Evolutionary conservation across 2,888 invertebrate genomes (phyloP).

Genomic region (Ectemnius cavifrons): DNA sequence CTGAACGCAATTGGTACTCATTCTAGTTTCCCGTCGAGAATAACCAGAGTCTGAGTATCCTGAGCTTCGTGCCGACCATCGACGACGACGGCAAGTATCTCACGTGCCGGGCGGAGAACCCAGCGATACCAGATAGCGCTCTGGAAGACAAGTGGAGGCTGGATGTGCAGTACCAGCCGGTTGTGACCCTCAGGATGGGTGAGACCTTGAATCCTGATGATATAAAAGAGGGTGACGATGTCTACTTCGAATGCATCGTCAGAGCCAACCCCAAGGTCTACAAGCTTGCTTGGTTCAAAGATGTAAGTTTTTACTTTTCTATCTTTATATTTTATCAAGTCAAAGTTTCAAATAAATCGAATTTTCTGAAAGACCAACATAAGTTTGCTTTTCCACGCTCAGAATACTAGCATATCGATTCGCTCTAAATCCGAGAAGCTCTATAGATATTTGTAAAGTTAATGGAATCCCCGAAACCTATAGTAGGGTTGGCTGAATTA

Average conservation of each 20-base stretch:
- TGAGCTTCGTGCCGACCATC: constrained; percentile 89
- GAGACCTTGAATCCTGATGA: constrained; percentile 90
- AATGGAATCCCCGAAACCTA: too few species aligned
- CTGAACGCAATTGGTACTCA: neutral
- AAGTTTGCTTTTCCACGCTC: neutral
- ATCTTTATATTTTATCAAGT: neutral
- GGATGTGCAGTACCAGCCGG: constrained; percentile 94
- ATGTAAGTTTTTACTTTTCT: constrained; percentile 82
- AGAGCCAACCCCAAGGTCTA: constrained; percentile 91
- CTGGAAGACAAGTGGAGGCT: constrained; percentile 93
- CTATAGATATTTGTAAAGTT: too few species aligned
- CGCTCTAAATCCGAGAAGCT: too few species aligned
- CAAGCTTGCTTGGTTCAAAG: constrained; percentile 92
- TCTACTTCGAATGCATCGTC: constrained; percentile 92
- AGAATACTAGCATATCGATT: neutral
- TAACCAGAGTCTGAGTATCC: constrained; percentile 88
- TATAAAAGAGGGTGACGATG: constrained; percentile 94
- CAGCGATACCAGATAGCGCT: constrained; percentile 88
- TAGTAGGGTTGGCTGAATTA: too few species aligned
- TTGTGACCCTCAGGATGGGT: constrained; percentile 90
- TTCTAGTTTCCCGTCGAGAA: constrained; percentile 88
- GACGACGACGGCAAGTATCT: constrained; percentile 94
- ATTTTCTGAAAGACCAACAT: neutral
- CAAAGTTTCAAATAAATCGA: neutral
- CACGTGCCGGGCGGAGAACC: constrained; percentile 93